Evolutionary conservation across 2,113 vertebrate genomes (phyloP), one percentile per base, ranked within the genome.

Genomic region (Ovis aries): DNA sequence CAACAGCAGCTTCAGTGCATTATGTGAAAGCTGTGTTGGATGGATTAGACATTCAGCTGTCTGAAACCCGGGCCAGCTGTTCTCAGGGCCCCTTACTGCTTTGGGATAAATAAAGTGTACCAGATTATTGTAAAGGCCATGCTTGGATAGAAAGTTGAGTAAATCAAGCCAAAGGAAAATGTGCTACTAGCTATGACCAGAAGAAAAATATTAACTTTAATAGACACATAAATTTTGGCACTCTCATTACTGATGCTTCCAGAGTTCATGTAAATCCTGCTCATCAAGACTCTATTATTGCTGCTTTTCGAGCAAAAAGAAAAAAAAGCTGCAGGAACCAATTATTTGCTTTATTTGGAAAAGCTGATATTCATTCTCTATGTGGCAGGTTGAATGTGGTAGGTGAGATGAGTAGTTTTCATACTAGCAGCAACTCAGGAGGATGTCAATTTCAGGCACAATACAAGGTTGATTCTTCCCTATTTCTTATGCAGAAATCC

Each of bases 241-340:
- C 29, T 92, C 89, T 96, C 71, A 67, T 96, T 96, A 97, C 90
- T 88, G 97, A 90, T 85, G 88, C 96, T 98, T 98, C 91, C 77
- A 95, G 96, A 94, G 59, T 97, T 97, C 91, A 83, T 52, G 29
- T 0, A 52, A 74, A 3, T 98, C 90, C 60, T 97, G 50, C 81
- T 96, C 91, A 86, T 96, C 88, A 97, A 88, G 90, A 96, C 91
- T 97, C 33, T 50, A 86, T 55, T 60, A 95, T 62, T 80, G n/a
- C 40, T 71, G 21, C 36, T 98, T 90, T 97, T 67, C 3, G 90
- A 60, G 96, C 83, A 13, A 29, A 84, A 87, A 80, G 92, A 40
- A 60, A 78, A 45, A 67, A 84, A 55, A 90, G 45, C 86, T 97
- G 86, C 64, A 96, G 90, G 80, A 98, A 97, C 89, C 17, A 95